A percentile compares a stretch with the other conserved stretches of the same genome.
Evolutionary conservation across 53 echinoderm and acorn worm species (phyloP).

Genomic region (Stichopus horrens): DNA sequence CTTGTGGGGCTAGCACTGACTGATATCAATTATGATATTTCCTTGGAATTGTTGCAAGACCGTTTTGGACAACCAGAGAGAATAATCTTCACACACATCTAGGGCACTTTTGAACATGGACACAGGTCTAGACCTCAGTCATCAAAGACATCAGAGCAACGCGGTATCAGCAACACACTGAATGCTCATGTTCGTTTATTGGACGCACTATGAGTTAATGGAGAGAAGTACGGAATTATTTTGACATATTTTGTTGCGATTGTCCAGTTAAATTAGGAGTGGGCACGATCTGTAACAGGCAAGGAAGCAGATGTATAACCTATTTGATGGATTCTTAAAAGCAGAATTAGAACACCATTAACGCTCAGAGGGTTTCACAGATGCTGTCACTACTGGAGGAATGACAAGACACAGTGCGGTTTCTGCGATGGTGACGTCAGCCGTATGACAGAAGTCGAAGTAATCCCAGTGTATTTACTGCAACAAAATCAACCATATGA

Average conservation of each 20-base stretch:
- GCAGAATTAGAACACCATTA: slow-evolving; percentile 34
- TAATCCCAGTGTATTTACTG: slow-evolving; percentile 24
- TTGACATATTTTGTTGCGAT: not conserved
- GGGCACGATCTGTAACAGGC: not conserved
- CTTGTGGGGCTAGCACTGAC: slow-evolving; percentile 35
- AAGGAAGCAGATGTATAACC: not conserved
- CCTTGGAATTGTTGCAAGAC: slow-evolving; percentile 7
- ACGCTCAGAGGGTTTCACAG: slow-evolving; percentile 40
- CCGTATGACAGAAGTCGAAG: not conserved
- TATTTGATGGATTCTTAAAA: slow-evolving; percentile 3
- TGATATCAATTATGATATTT: slow-evolving; percentile 28
- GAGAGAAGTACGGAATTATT: slow-evolving; percentile 18
- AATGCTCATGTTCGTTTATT: slow-evolving; percentile 36
- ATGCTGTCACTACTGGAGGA: not conserved
- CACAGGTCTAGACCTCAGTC: slow-evolving; percentile 24
- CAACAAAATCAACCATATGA: slow-evolving; percentile 14
- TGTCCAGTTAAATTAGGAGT: not conserved
- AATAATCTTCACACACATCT: slow-evolving; percentile 41
- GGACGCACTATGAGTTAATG: slow-evolving; percentile 32
- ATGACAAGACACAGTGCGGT: not conserved
- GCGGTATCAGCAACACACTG: slow-evolving; percentile 17
- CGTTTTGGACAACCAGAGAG: slow-evolving; percentile 35
- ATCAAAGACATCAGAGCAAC: slow-evolving; percentile 4
- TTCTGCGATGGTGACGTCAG: not conserved
- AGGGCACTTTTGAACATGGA: slow-evolving; percentile 38